Percentiles rank a stretch among this genome's conserved stretches.
phyloP scores from a whole-genome alignment of 2,888 invertebrate species.

The Eumerus sabulonum region DNA sequence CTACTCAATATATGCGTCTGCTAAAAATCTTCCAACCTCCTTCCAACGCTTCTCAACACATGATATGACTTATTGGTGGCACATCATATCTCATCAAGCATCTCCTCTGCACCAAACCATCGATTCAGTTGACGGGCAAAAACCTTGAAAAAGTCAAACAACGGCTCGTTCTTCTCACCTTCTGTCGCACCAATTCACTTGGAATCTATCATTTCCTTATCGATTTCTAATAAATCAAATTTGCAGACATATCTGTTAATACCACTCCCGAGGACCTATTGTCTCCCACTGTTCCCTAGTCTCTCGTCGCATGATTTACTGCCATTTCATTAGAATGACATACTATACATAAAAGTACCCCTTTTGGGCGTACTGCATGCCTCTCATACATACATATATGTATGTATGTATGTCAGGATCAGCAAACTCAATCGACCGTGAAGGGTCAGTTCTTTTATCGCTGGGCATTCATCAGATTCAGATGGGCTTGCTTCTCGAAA shows the following conservation, averaged over 20 bases:
- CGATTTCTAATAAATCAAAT: slow-evolving; percentile 24
- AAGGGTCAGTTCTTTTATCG: slow-evolving; percentile 46
- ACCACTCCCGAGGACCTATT: background rate
- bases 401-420: too few relatives aligned
- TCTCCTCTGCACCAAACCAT: too few relatives aligned
- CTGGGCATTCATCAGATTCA: too few relatives aligned
- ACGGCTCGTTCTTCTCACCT: background rate
- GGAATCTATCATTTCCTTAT: background rate
- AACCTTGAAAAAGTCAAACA: slow-evolving; percentile 13
- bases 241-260: background rate
- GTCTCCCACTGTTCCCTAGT: background rate
- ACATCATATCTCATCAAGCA: too few relatives aligned
- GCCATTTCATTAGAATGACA: too few relatives aligned
- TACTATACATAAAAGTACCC: background rate
- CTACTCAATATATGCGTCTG: too few relatives aligned
- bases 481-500: too few relatives aligned
- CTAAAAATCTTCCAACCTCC: too few relatives aligned
- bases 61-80: too few relatives aligned
- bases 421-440: slow-evolving; percentile 34
- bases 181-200: background rate
- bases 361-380: slow-evolving; percentile 7
- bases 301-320: slow-evolving; percentile 19
- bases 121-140: too few relatives aligned
- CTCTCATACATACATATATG: too few relatives aligned
- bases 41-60: too few relatives aligned